Evolutionary conservation across 2,888 invertebrate genomes (phyloP), one percentile per base, ranked within the genome.

Genomic region (Pristionchus exspectatus): DNA sequence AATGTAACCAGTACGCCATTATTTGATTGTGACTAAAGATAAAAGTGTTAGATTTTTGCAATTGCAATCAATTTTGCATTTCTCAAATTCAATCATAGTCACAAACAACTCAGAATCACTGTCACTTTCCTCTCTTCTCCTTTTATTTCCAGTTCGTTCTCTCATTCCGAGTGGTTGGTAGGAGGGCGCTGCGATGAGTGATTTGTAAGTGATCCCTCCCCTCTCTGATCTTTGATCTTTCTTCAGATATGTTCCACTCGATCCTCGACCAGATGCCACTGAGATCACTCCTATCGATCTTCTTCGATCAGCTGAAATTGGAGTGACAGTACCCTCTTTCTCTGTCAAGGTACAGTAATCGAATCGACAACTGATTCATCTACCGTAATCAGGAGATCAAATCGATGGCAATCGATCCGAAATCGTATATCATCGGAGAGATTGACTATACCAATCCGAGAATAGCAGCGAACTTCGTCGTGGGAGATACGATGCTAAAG

Each of bases 181-280:
- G 24, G 59, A 24, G 30, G 83, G 18, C 14, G 59, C 44, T n/a
- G 54, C 21, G 24, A 85, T 33, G 33, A 56, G n/a, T 24, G 59
- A 85, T 59, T 12, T 59, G 81, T 81, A 18, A 81, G 81, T n/a
- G 33, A 21, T 12, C 30, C 69, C 16, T 30, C 18, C 24, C 30
- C 30, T 27, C 14, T 69, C 27, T 69, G 24, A 16, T 44, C 44
- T 50, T 54, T 81, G 81, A 81, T 81, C 50, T 81, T 50, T 44
- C 77, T 77, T 27, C 59, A 85, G 84, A 21, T 81, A 81, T 27
- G 50, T 81, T 85, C 84, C 84, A 5, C 84, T 85, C 33, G 84
- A 85, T 59, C 84, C 84, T 33, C 84, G 84, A 33, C 84, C 84
- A 0, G 59, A 85, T 59, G 84, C 59, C 10, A 56, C 59, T 14